Evolutionary conservation across 2,797 vertebrate genomes (phyloP).

Genomic region (Urophycis tenuis): DNA sequence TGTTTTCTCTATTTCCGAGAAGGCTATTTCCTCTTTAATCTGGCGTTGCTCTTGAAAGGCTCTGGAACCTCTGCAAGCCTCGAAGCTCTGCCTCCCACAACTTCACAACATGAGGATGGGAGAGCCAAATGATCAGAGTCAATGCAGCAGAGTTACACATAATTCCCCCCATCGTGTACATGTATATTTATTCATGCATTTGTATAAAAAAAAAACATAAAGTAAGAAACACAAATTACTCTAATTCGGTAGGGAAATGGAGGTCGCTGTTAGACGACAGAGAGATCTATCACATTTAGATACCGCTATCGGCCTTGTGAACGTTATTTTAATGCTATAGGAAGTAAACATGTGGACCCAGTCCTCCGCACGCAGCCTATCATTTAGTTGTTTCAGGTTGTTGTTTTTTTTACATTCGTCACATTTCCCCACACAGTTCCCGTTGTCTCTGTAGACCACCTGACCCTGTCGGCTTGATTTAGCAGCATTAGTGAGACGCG

Average conservation of each 20-base stretch:
- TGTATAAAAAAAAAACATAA: constrained; percentile 7
- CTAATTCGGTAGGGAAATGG: neutral
- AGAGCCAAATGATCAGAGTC: constrained; percentile 55
- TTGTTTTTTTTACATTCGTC: constrained; percentile 20
- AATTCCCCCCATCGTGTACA: constrained; percentile 6
- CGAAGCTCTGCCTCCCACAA: constrained; percentile 63
- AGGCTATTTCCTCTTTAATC: constrained; percentile 54
- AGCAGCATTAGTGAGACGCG: constrained; percentile 29
- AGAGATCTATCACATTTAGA: neutral
- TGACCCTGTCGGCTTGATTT: constrained; percentile 56
- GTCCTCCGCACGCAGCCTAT: constrained; percentile 10
- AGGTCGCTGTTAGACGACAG: neutral
- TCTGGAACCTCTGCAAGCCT: constrained; percentile 57
- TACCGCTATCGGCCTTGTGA: neutral
- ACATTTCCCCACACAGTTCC: constrained; percentile 11
- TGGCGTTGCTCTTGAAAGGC: constrained; percentile 53
- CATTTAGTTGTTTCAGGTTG: neutral
- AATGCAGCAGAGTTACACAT: constrained; percentile 47
- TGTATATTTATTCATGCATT: neutral
- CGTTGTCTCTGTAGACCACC: constrained; percentile 36
- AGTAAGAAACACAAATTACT: neutral
- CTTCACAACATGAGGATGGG: constrained; percentile 56
- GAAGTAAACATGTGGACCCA: neutral
- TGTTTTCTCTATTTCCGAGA: constrained; percentile 29
- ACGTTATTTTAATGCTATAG: neutral